phyloP scores from a whole-genome alignment of 1,140 invertebrate genomes.

The Lepeophtheirus salmonis region DNA sequence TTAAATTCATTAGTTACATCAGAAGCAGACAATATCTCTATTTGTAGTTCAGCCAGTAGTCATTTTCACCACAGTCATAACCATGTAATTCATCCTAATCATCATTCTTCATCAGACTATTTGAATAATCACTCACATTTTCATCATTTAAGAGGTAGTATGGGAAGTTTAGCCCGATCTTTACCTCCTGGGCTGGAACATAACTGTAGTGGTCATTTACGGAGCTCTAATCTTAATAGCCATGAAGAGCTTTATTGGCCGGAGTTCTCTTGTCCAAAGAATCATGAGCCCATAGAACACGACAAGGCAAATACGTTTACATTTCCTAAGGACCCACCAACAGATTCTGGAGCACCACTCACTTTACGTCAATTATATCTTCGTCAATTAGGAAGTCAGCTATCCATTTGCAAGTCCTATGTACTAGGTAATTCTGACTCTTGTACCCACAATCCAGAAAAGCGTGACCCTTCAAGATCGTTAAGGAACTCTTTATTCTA shows the following conservation, averaged over 20 bases:
- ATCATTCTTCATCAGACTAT: too few relatives aligned
- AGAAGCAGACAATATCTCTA: neutral
- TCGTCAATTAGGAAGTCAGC: conserved; percentile 5
- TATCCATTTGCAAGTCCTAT: conserved; percentile 1
- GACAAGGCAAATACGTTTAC: too few relatives aligned
- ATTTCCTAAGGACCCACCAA: neutral
- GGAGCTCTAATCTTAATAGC: neutral
- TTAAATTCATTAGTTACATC: neutral
- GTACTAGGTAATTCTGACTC: neutral
- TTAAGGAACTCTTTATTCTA: neutral
- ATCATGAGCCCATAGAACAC: too few relatives aligned
- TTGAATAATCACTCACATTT: too few relatives aligned
- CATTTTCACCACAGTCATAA: neutral
- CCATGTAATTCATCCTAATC: neutral
- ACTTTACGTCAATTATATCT: neutral
- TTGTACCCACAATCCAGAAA: neutral
- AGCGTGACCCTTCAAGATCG: neutral
- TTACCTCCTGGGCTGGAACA: neutral
- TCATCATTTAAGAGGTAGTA: neutral
- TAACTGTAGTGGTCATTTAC: neutral
- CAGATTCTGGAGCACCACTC: neutral
- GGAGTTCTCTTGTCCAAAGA: neutral
- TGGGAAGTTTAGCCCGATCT: neutral
- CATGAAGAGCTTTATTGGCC: neutral
- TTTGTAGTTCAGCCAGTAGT: neutral